Base-by-base conservation (phyloP, 2,797 vertebrate genomes). In the Emydoidea blandingii region DNA sequence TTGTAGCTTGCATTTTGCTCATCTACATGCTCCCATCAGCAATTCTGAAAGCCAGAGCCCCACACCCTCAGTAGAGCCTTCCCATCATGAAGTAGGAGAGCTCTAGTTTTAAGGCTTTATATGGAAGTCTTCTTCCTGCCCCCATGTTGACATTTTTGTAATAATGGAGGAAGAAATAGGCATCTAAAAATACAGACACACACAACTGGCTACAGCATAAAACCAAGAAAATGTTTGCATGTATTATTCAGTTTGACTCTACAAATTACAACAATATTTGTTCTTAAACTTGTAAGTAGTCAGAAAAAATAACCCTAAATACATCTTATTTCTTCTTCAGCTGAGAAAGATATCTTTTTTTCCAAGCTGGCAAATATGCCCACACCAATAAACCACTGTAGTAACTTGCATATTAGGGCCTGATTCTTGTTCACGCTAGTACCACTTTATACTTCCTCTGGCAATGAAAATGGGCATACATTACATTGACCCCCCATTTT, bases 241-340 rank as follows among this genome's bases (percentile, higher is more conserved):
- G 56, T 81, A 74, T 74, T 27, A 74, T 44, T 44, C 41, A 25
- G 12, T 74, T 14, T 27, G 37, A 44, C 11, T 83, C 54, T 21
- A 49, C 8, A 82, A 9, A 84, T 21, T 16, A 25, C 57, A 74
- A 78, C 0, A 0, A 68, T 82, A 72, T 23, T 47, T 14, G 3
- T 5, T n/a, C 12, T 53, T 68, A 2, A 47, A 2, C 7, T 62
- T 52, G 4, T 49, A 72, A 50, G 31, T 86, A 79, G 6, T 65
- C 59, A 65, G 62, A n/a, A 16, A 16, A 65, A 65, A 3, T 49
- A 86, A 52, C 1, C 86, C 83, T 80, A 37, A 53, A 5, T 79
- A 79, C 5, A 82, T 2, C 1, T 81, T 81, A 79, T 11, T 29
- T 52, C 8, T 1, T 1, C 21, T 41, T 2, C 0, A 72, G 0